Conservation (phyloP, 2,113 vertebrate genomes). For the Ictalurus furcatus region DNA sequence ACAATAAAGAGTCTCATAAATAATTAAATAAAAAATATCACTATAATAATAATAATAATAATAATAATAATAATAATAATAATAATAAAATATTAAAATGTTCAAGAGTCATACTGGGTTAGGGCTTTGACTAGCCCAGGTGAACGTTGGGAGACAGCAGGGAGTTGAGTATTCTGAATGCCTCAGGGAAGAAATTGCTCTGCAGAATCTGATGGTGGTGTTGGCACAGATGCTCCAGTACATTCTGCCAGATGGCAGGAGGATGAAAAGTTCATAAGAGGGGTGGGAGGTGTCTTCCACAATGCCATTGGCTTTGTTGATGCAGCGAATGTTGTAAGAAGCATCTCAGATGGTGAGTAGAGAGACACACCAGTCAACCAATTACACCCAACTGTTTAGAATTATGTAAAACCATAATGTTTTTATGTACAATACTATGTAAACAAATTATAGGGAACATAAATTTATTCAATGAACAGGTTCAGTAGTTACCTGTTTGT, state of each 20-base stretch:
- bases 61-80: too few species aligned
- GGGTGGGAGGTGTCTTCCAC: neutral
- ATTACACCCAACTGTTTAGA: neutral
- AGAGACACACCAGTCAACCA: neutral
- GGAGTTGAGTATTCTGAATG: neutral
- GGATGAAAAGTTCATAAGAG: neutral
- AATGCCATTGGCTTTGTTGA: neutral
- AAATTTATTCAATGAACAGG: neutral
- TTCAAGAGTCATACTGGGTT: neutral
- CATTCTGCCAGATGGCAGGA: constrained; percentile 15
- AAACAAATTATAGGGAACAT: neutral
- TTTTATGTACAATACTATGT: neutral
- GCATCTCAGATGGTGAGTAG: neutral
- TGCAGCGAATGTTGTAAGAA: neutral
- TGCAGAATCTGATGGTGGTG: neutral
- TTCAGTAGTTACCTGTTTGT: neutral
- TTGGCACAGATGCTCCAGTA: neutral
- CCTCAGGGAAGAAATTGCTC: neutral
- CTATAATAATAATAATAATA: too few species aligned
- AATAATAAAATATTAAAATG: too few species aligned
- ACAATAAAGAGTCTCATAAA: neutral
- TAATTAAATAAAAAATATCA: neutral
- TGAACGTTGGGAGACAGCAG: neutral
- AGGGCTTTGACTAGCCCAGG: neutral
- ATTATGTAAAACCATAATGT: neutral